Base-by-base conservation (phyloP, 2,797 vertebrate genomes). In the Mus caroli region DNA sequence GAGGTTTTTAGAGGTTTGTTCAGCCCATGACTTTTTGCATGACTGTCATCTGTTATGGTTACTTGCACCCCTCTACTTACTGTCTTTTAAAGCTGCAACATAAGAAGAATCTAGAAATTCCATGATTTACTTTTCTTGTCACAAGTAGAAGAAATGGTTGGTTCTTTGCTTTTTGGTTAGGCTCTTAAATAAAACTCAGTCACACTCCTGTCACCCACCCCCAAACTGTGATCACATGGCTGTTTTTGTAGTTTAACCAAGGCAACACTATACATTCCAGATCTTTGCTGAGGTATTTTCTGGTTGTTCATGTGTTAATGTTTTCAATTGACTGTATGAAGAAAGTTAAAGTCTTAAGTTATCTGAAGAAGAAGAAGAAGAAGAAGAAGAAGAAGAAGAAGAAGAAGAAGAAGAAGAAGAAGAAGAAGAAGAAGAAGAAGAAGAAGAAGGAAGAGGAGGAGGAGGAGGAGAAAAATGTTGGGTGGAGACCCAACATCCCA, bases 321-420 rank as follows among this genome's bases (percentile, higher is more conserved):
- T 96, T 91, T 95, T 67, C 43, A 93, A 71, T 85, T 85, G 94
- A 69, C 3, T 60, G 9, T 34, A 19, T 95, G 60, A 88, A 79
- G 50, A 71, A 92, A 62, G 92, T 96, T 96, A 93, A 97, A 98
- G 85, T 93, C 84, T 54, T 86, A 54, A 94, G 87, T 88, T 69
- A 92, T 56, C 40, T 46, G 90, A 77, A 64, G 52, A 54, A 54
- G 52, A 15, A 54, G 52, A 17, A 54, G 14, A 17, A 54, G 15
- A 5, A 17, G 54, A 17, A 54, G 54, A 17, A 54, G 3, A 4
- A 54, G 9, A 2, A 15, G 54, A 17, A 54, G 54, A 0, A 50
- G 50, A 9, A 11, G 50, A 9, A 50, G 50, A 9, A 50, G 50
- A 9, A 50, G 50, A 9, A 50, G 10, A 50, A 50, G 50, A 1